These are phyloP conservation scores for Falco novaeseelandiae DNA, from an alignment of 2,797 vertebrate species.

Conservation along the genomic window DNA sequence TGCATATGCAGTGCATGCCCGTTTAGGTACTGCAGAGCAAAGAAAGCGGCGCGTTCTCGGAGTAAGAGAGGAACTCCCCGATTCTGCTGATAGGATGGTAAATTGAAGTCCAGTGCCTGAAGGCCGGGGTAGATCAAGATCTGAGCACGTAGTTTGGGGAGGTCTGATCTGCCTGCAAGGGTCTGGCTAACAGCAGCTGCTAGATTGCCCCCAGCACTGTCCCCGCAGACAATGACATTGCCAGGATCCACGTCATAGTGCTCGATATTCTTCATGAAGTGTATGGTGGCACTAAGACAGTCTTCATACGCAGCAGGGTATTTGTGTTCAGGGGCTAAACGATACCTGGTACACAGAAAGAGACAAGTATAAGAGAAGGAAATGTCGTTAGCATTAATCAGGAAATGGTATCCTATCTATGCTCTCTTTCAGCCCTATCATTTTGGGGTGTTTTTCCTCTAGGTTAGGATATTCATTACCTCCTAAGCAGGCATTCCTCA, in stretches of 20 bases:
- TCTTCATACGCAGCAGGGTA: constrained; percentile 79
- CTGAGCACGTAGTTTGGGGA: constrained; percentile 83
- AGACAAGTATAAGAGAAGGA: not conserved
- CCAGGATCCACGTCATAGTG: constrained; percentile 79
- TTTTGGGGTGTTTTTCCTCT: not conserved
- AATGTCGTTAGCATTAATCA: not conserved
- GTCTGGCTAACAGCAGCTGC: constrained; percentile 80
- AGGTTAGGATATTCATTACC: not conserved
- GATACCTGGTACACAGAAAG: constrained; percentile 67
- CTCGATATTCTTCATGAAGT: constrained; percentile 81
- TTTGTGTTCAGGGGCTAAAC: constrained; percentile 81
- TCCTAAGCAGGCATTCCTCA: not conserved
- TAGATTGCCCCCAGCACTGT: constrained; percentile 83
- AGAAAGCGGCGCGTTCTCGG: constrained; percentile 71
- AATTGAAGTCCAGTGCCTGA: constrained; percentile 85
- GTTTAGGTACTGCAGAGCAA: constrained; percentile 74
- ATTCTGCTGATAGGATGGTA: constrained; percentile 88
- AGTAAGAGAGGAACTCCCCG: constrained; percentile 78
- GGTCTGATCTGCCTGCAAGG: constrained; percentile 63
- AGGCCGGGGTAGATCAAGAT: constrained; percentile 84
- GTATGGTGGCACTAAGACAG: constrained; percentile 75
- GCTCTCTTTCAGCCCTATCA: not conserved
- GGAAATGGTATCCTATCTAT: not conserved
- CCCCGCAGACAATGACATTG: constrained; percentile 80
- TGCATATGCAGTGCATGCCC: constrained; percentile 64